Base-by-base conservation (phyloP, 92 coral and sea anemone species). In the Montipora capitata region DNA sequence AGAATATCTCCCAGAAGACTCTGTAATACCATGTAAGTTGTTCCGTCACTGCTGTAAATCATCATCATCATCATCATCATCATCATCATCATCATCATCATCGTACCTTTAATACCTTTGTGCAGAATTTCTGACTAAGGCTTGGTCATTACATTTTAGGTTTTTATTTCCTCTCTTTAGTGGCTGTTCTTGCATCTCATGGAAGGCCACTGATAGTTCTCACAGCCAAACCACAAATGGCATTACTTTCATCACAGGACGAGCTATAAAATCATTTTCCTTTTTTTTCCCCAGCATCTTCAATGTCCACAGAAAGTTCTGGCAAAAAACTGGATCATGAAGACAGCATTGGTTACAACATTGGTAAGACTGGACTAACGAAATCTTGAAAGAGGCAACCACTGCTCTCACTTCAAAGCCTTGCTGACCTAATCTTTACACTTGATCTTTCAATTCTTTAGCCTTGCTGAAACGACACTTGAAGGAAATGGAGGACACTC, bases 401-500 rank as follows among this genome's bases (percentile, higher is more conserved):
- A 54, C 8, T 1, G 10, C 3, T 54, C 61, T 12, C 61, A 45
- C 3, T 71, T 41, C 4, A 71, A 12, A 18, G 35, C 35, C 35
- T 27, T 27, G 35, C 1, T 27, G 35, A 27, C 35, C 35, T 27
- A 27, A 27, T 27, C 35, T 27, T 27, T 27, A 62, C 8, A 3
- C 4, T 15, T 62, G 35, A 49, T 68, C 58, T 51, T 3, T 11
- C 39, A n/a, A 14, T 27, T 66, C 10, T 88, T 49, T 79, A 94
- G 98, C 70, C 10, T 54, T 80, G 39, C 91, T 96, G 14, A 90
- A 86, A 76, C 76, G 70, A 4, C 91, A 87, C 42, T 76, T 93
- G 15, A 7, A 67, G 5, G 92, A 89, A 68, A 94, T 96, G 91
- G 91, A 93, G 57, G 82, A 65, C 4, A 86, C 93, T 3, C 87